Evolutionary conservation across 92 coral and sea anemone genomes (phyloP), one percentile per base, ranked within the genome.

Genomic region (Ricordea florida): DNA sequence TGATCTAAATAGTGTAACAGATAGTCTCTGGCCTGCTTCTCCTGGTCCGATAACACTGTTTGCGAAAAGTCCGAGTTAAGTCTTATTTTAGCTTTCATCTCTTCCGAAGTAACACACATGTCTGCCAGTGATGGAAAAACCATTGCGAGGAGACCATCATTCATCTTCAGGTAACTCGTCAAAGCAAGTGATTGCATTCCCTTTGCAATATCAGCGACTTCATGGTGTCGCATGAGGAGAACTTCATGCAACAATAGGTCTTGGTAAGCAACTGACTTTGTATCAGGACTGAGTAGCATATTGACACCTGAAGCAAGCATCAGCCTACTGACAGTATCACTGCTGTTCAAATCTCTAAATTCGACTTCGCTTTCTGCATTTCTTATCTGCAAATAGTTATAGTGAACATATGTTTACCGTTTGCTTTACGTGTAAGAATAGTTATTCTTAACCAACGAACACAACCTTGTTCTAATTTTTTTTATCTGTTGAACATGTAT

Each of bases 241-340:
- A 51, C 59, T 51, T 51, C 59, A 23, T 51, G 59, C 22, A 51
- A 51, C 8, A 51, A 24, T 5, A 51, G 22, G 22, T 51, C 33
- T 22, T 51, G 59, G 59, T 14, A 51, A 24, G 59, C 59, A 51
- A 24, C 27, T 51, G 59, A 14, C 59, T 22, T 51, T 51, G 59
- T 51, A 24, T 18, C 32, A 51, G 33, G 27, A 51, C 59, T 24
- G 22, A 51, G 59, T 14, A 22, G 57, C 25, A 23, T 24, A 51
- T 51, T 24, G 59, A 51, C 33, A 24, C 59, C 59, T 16, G 59
- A 18, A 11, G 34, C 59, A 51, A 51, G 59, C 33, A 51, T 51
- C 0, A 51, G 3, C 3, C 59, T 51, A 51, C 59, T 51, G 59
- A 51, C 59, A 25, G 22, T 18, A 18, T 51, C 59, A 51, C 59